These are phyloP conservation scores for Siniperca obscura DNA, from an alignment of 2,797 vertebrate species.

Conservation along the genomic window DNA sequence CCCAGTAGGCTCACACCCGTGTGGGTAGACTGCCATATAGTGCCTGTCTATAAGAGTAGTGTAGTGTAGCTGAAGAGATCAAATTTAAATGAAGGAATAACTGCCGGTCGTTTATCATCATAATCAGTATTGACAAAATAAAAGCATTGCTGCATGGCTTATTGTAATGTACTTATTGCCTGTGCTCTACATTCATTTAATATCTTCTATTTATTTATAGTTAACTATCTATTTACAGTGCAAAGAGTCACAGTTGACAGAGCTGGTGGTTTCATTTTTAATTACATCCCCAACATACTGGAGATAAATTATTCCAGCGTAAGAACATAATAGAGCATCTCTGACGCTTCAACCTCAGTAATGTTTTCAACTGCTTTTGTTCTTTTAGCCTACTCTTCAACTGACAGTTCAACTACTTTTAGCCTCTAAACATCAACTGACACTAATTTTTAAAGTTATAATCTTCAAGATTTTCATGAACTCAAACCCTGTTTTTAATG, in stretches of 20 bases:
- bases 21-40: conserved; percentile 33
- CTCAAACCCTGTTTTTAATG: background rate
- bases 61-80: too few relatives aligned
- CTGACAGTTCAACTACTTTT: background rate
- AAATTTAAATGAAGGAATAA: background rate
- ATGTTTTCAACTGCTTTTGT: too few relatives aligned
- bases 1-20: conserved; percentile 46
- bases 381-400: background rate
- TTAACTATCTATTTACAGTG: background rate
- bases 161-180: background rate
- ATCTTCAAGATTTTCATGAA: background rate
- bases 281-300: background rate
- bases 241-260: background rate
- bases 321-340: background rate
- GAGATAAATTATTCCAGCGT: background rate
- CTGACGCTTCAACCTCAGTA: too few relatives aligned
- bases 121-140: background rate
- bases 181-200: background rate
- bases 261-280: background rate
- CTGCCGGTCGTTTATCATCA: background rate
- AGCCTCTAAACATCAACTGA: background rate
- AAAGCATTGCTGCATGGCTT: background rate
- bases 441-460: background rate
- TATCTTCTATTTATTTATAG: background rate
- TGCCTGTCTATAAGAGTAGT: background rate